Percentiles rank a stretch among this genome's conserved stretches.
Conservation (phyloP, 2,797 vertebrate species). For the Xyrichtys novacula region DNA sequence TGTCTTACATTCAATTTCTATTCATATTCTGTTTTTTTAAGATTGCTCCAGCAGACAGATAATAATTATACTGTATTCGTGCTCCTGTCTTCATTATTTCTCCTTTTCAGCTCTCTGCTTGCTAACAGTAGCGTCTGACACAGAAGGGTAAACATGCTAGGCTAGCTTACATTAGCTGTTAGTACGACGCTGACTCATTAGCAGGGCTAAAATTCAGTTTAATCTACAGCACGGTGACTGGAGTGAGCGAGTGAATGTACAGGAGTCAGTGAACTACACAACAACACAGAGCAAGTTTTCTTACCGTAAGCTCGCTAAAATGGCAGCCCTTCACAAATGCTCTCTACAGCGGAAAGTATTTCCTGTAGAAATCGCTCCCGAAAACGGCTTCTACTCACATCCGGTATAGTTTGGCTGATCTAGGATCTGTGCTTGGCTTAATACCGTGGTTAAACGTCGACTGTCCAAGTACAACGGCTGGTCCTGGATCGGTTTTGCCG, state of each 20-base stretch:
- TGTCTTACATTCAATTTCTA: background rate
- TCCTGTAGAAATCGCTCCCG: constrained; percentile 77
- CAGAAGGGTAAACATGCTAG: constrained; percentile 12
- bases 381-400: constrained; percentile 41
- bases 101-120: background rate
- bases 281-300: constrained; percentile 60
- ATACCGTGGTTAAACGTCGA: rapidly evolving
- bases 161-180: background rate
- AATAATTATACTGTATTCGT: no score
- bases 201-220: rapidly evolving
- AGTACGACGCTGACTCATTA: background rate
- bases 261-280: constrained; percentile 14
- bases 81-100: background rate
- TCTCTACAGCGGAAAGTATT: constrained; percentile 63
- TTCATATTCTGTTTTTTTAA: no score
- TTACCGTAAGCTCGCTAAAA: constrained; percentile 90
- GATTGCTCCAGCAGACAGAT: no score
- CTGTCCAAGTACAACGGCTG: background rate
- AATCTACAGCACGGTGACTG: rapidly evolving
- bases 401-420: constrained; percentile 57
- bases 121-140: constrained; percentile 33
- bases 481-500: constrained; percentile 20
- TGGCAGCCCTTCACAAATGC: constrained; percentile 84
- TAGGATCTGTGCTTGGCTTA: constrained; percentile 15
- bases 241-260: background rate